Evolutionary conservation across 2,888 invertebrate species (phyloP), one percentile per base, ranked within the genome.

Genomic region (Tholera decimalis): DNA sequence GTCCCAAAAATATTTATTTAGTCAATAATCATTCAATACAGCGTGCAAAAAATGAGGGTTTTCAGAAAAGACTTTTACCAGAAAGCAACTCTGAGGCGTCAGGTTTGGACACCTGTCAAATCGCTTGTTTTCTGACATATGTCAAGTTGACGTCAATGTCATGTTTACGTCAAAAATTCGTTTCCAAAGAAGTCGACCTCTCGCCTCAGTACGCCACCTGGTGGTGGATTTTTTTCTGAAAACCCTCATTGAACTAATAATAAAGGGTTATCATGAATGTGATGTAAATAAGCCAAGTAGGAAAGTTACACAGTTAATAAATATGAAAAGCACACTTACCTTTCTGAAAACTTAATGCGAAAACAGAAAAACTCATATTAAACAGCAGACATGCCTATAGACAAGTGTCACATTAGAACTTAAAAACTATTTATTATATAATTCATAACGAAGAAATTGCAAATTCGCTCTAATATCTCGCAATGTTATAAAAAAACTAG

Each of bases 261-360:
- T 30, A 13, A 20, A 11, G 3, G 2, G 15, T 49, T 20, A 53
- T 13, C 43, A 49, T n/a, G 0, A 11, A 35, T 35, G 15, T 30
- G 61, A 49, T 61, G 22, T 51, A 53, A 72, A 56, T 43, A 49
- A 72, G 28, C 58, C 59, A 55, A 39, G 39, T 35, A 18, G 3
- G 1, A 22, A 37, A 18, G 18, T 49, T 13, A 39, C n/a, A 33
- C 4, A 59, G 47, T 56, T 46, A 63, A 54, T 50, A 4, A 24
- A 49, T 26, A 51, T 30, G 8, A 62, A 26, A 79, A 58, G 66
- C 55, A 18, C 30, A 78, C 80, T 78, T 79, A 78, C 80, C 80
- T 62, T 30, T 30, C 18, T 62, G 51, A 6, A 61, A 58, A 7
- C 51, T 46, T 68, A 73, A 46, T 60, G 67, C 67, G 22, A 51